Base-by-base conservation (phyloP, 1,140 invertebrate species). In the Pemphigus obesinymphae region DNA sequence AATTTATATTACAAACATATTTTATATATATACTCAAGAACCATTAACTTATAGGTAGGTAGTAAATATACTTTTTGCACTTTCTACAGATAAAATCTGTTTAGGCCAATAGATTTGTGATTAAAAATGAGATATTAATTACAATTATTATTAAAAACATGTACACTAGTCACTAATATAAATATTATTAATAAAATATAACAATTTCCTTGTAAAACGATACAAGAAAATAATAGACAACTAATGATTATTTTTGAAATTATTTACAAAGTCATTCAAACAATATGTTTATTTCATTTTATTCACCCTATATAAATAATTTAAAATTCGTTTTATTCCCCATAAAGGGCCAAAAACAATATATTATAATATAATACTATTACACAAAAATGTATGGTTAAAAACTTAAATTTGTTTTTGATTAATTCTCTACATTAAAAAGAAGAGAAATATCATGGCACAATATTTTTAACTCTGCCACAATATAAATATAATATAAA, bases 301-400 rank as follows among this genome's bases (percentile, higher is more conserved):
- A 70, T 26, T 43, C 8, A 43, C 40, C 37, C 63, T 45, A 70
- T 70, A 70, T 45, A 70, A 70, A 70, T 70, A 70, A 70, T 70
- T 70, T 48, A 50, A 73, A 72, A 73, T 73, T 73, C 26, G 70
- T 73, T 73, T 73, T 73, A 50, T 31, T 31, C 26, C 23, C 17
- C 26, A n/a, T 11, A 20, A 17, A 50, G n/a, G 26, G 43, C 26
- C 26, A 73, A 73, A 73, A 50, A 73, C 17, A 50, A 31, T 72
- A 48, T 37, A 70, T 70, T 26, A 37, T 37, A 70, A 31, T 73
- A 20, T 50, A 48, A 72, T 48, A 72, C 43, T 26, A 70, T 70
- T 37, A 68, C 20, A 68, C 23, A 70, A n/a, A 37, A 15, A 72
- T 29, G 29, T 45, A 73, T 73, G 10, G 1, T 50, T n/a, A 11